Evolutionary conservation across 2,888 invertebrate genomes (phyloP), one percentile per base, ranked within the genome.

Genomic region (Achlya flavicornis): DNA sequence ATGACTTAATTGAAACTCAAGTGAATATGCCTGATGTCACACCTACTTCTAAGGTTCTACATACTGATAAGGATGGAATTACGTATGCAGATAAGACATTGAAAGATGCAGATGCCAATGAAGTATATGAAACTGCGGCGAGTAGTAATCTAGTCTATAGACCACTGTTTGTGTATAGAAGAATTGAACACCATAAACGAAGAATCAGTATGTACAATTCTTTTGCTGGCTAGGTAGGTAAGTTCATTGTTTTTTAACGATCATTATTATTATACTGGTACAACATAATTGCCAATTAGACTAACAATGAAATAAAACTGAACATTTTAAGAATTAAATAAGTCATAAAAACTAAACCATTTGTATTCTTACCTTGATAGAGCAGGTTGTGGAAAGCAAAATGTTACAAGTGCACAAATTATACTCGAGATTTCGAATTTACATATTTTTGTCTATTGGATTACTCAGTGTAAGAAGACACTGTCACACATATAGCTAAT

Each of bases 161-260:
- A 62, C 93, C 93, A 0, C 80, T 92, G 26, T 92, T 83, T 69
- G 86, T 88, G 0, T 93, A 93, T 61, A 85, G 88, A 79, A 88
- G 76, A 73, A 88, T 93, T 48, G 89, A 89, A 67, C 92, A 93
- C 58, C 90, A 83, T 64, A 93, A 89, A 77, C 78, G 88, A 65
- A 85, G 89, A 71, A 90, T 93, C 7, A 91, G 85, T 38, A 91
- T 92, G 90, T 92, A 76, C 61, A 92, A 92, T 71, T 78, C 93
- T 11, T 93, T 93, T 74, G 89, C 88, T 68, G 93, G 93, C 73
- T 92, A 89, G 19, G 38, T 38, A n/a, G 72, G 32, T 48, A 60
- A 60, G 60, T 16, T 38, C 41, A 59, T 58, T 19, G 10, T 8
- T 11, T 57, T 64, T 61, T 48, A 61, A 63, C 41, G 53, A 53